phyloP scores from a whole-genome alignment of 2,797 vertebrate species.

The Esox lucius region DNA sequence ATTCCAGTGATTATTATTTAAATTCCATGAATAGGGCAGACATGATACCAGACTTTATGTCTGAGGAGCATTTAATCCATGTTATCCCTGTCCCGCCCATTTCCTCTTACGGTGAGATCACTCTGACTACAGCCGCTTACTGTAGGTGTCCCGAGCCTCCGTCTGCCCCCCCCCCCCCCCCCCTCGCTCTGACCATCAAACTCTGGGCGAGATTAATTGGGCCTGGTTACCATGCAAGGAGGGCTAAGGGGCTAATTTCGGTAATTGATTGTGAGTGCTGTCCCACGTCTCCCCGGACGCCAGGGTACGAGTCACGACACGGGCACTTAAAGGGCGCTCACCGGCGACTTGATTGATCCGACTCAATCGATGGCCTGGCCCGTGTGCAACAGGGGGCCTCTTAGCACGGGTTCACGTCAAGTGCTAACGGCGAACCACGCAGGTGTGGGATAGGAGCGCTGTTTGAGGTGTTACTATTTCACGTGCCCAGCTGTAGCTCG shows the following conservation, averaged over 20 bases:
- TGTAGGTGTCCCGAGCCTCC: conserved; percentile 8
- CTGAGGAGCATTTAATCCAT: no score
- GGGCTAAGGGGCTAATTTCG: conserved; percentile 72
- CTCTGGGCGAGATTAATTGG: conserved; percentile 33
- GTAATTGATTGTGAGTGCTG: conserved; percentile 79
- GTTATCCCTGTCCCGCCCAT: no score
- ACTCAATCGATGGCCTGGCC: conserved; percentile 56
- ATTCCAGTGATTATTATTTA: no score
- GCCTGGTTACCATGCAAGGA: conserved; percentile 29
- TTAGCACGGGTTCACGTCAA: conserved; percentile 42
- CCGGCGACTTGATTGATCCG: conserved; percentile 71
- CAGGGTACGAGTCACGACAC: conserved; percentile 55
- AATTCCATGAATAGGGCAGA: no score
- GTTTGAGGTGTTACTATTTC: conserved; percentile 34
- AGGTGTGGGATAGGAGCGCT: conserved; percentile 17
- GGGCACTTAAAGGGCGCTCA: conserved; percentile 53
- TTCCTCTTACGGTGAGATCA: background rate
- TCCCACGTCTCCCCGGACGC: conserved; percentile 75
- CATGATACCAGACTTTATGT: no score
- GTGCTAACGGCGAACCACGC: conserved; percentile 43
- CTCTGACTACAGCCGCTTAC: conserved; percentile 8
- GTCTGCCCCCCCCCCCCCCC: conserved; percentile 21
- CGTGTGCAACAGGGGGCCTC: conserved; percentile 27
- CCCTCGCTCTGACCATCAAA: conserved; percentile 40
- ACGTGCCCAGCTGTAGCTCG: background rate